Conservation (phyloP, 2,797 vertebrate species). For the Gambelia wislizenii region DNA sequence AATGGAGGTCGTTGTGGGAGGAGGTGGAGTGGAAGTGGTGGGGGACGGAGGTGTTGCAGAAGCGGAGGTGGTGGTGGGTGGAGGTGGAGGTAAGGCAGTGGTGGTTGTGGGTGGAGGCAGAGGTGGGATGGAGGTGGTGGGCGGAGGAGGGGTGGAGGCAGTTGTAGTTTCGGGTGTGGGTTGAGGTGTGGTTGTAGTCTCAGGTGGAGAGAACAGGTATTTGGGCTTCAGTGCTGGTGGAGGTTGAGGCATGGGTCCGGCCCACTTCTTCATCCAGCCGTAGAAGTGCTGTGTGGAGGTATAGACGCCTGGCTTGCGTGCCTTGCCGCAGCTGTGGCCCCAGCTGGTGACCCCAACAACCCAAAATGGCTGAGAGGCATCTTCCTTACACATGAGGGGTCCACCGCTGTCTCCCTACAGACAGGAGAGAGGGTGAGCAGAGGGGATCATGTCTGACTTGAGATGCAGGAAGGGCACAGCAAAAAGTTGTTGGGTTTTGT, state of each 20-base stretch:
- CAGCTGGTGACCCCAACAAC: constrained; percentile 74
- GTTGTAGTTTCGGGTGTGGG: background rate
- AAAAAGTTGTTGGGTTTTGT: too few relatives aligned
- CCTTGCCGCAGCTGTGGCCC: constrained; percentile 70
- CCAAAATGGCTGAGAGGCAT: constrained; percentile 37
- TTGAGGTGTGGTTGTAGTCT: background rate
- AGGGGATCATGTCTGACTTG: rapidly evolving
- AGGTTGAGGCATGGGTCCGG: background rate
- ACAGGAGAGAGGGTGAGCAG: background rate
- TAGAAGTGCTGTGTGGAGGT: constrained; percentile 64
- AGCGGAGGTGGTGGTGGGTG: background rate
- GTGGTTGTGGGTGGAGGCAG: background rate
- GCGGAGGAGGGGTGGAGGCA: too few relatives aligned
- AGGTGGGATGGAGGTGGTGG: too few relatives aligned
- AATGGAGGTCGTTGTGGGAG: background rate
- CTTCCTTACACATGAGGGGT: constrained; percentile 73
- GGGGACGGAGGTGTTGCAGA: background rate
- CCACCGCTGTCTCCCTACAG: constrained; percentile 77
- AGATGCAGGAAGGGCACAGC: too few relatives aligned
- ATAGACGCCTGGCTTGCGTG: constrained; percentile 71
- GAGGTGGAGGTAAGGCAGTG: background rate
- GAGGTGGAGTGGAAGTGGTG: background rate
- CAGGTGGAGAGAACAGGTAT: too few relatives aligned
- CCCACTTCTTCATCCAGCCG: constrained; percentile 58
- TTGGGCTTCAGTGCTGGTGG: background rate